Base-by-base conservation (phyloP, 2,797 vertebrate species). In the Schizopygopsis malacanthus region DNA sequence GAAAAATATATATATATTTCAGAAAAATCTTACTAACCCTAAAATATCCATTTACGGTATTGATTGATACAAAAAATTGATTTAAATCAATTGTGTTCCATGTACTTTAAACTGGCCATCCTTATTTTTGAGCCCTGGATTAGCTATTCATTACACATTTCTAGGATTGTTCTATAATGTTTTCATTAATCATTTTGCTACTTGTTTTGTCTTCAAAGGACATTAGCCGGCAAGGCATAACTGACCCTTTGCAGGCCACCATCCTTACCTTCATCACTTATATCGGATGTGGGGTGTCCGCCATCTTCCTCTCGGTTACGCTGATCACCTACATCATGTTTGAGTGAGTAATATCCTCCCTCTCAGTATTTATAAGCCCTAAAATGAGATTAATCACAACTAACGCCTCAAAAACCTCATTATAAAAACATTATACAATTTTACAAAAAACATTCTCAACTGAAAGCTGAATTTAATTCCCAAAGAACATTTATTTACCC, bases 261-360 rank as follows among this genome's bases (percentile, higher is more conserved):
- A 95, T 97, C 84, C 94, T 98, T 52, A 98, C 97, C 25, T 98
- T 96, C 93, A 97, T 99, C 92, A 97, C 97, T 0, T 98, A 96
- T 85, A 96, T 99, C 86, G 98, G 98, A 87, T 99, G 98, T 92
- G 98, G 98, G 20, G 90, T 99, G 89, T 99, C 98, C 11, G 92
- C 96, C 50, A 92, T 98, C 90, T 99, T 99, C 90, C 96, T 99
- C 50, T 95, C 96, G 4, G 61, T 97, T 90, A 99, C 98, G 59
- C 93, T 99, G 59, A 91, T 97, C 89, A 96, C 96, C 81, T 97
- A 97, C 90, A 90, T 97, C 90, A 93, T 94, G 28, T 97, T 97
- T 91, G 96, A 97, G 96, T 97, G 93, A 96, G 96, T 96, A 76
- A 56, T 33, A 50, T n/a, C 69, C 52, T 39, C 28, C n/a, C 37